Percentiles rank a stretch among this genome's conserved stretches.
Conservation (phyloP, 2,888 invertebrate genomes). For the Willowsia nigromaculata region DNA sequence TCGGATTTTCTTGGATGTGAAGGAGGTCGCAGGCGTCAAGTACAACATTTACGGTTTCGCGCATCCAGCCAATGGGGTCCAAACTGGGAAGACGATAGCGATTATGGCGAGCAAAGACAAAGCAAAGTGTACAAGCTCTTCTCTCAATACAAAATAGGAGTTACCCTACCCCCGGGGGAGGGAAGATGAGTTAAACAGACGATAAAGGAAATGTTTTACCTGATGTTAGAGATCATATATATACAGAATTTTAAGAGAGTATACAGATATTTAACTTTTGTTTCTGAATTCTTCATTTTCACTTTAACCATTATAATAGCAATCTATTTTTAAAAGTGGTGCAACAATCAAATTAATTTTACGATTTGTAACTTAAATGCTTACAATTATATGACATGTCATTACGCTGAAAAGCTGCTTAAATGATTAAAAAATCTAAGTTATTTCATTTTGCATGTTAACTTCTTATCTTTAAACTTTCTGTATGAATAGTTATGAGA, state of each 20-base stretch:
- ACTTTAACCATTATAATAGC: too few relatives aligned
- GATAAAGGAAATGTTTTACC: background rate
- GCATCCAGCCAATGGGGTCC: constrained; percentile 18
- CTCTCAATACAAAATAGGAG: too few relatives aligned
- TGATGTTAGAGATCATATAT: background rate
- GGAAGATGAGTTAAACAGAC: background rate
- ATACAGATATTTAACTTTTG: too few relatives aligned
- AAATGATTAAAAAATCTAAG: background rate
- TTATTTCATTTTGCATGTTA: background rate
- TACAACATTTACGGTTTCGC: constrained; percentile 51
- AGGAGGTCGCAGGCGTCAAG: constrained; percentile 18
- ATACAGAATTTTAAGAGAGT: too few relatives aligned
- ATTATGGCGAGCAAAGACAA: constrained; percentile 27
- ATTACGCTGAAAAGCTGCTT: background rate
- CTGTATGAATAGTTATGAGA: background rate
- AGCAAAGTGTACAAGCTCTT: background rate
- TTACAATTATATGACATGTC: too few relatives aligned
- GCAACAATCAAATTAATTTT: too few relatives aligned
- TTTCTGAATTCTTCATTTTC: too few relatives aligned
- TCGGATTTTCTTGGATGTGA: constrained; percentile 26
- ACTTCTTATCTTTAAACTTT: background rate
- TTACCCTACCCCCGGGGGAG: too few relatives aligned
- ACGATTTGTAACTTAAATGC: too few relatives aligned
- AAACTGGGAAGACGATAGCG: constrained; percentile 51
- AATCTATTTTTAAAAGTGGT: too few relatives aligned